phyloP scores from a whole-genome alignment of 23 tunicate genomes.

The Trididemnum clinides region DNA sequence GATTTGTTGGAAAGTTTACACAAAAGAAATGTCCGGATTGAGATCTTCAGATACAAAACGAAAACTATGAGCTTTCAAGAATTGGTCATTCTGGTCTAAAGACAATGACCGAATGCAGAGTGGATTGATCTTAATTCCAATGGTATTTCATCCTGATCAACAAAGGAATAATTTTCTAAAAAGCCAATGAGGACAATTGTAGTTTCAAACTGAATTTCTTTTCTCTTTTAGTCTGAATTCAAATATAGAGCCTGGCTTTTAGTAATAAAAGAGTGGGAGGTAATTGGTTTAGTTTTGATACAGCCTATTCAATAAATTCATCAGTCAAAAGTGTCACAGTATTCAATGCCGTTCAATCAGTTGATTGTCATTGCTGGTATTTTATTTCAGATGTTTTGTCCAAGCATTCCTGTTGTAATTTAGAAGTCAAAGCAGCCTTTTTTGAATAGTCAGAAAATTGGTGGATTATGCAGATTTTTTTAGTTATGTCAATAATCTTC shows the following conservation, averaged over 20 bases:
- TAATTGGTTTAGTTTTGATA: not conserved
- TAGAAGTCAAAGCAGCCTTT: not conserved
- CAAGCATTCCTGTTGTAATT: not conserved
- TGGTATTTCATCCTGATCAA: not conserved
- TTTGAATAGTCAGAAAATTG: not conserved
- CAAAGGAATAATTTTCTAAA: constrained; percentile 18
- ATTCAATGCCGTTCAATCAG: not conserved
- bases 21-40: not conserved
- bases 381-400: not conserved
- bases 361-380: no score
- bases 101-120: not conserved
- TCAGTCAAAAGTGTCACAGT: no score
- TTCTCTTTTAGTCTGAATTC: constrained; percentile 21
- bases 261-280: constrained; percentile 12
- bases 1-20: not conserved
- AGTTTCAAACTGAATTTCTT: not conserved
- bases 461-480: not conserved
- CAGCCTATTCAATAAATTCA: not conserved
- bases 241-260: constrained; percentile 15
- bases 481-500: constrained; percentile 10
- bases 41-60: not conserved
- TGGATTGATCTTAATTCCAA: constrained; percentile 5
- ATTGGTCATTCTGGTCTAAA: not conserved
- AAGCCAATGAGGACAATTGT: constrained; percentile 10
- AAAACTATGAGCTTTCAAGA: not conserved